These are phyloP conservation scores for Champsocephalus gunnari DNA, from an alignment of 2,797 vertebrate genomes.

Conservation along the genomic window DNA sequence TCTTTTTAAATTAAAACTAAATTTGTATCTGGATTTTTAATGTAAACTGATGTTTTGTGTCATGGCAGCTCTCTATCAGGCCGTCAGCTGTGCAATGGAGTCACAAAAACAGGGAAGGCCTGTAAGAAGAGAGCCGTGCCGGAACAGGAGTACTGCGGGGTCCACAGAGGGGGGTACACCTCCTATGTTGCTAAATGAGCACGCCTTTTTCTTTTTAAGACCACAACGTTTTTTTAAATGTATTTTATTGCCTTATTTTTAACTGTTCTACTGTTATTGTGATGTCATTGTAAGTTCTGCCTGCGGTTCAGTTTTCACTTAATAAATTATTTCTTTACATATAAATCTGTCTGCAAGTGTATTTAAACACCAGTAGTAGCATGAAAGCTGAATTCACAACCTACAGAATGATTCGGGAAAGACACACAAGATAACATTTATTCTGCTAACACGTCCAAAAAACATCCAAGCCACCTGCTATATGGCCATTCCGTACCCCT, in stretches of 20 bases:
- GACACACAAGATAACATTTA: constrained; percentile 46
- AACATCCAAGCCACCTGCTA: background rate
- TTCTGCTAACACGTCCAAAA: constrained; percentile 18
- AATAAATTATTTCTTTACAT: constrained; percentile 57
- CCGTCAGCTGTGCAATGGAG: constrained; percentile 78
- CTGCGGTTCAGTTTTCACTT: constrained; percentile 19
- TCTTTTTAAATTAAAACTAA: too few relatives aligned
- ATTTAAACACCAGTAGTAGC: background rate
- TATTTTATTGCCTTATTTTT: background rate
- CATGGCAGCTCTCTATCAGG: constrained; percentile 76
- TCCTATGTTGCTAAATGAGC: constrained; percentile 48
- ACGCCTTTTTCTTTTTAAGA: background rate
- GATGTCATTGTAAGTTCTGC: background rate
- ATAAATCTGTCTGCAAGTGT: background rate
- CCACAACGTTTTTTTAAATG: background rate
- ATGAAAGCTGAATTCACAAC: background rate
- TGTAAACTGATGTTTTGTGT: background rate
- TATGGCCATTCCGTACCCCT: background rate
- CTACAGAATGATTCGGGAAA: background rate
- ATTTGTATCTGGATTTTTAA: background rate
- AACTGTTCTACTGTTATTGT: background rate
- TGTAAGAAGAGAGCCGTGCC: constrained; percentile 85
- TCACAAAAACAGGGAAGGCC: constrained; percentile 82
- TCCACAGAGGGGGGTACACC: constrained; percentile 76
- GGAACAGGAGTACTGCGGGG: constrained; percentile 84